phyloP scores from a whole-genome alignment of 2,113 vertebrate species.

The Pelobates fuscus region DNA sequence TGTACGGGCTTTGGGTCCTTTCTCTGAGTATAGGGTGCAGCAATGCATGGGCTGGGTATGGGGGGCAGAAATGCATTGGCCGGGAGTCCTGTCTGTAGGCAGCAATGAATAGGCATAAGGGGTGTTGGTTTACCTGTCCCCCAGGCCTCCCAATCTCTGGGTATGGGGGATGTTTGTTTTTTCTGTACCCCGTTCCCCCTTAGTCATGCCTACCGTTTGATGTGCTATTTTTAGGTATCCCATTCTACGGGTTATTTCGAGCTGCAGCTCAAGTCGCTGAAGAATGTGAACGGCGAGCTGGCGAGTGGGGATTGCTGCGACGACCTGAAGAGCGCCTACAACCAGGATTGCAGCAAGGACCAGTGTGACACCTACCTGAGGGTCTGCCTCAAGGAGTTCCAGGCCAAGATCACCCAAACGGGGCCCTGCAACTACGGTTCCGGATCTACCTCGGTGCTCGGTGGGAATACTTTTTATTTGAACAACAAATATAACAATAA shows the following conservation, averaged over 20 bases:
- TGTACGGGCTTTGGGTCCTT: no score
- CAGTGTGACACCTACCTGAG: conserved; percentile 91
- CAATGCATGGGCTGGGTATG: no score
- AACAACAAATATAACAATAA: conserved; percentile 67
- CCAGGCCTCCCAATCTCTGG: no score
- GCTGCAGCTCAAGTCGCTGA: conserved; percentile 86
- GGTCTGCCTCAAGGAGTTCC: conserved; percentile 94
- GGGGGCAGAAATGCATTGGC: no score
- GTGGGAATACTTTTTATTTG: conserved; percentile 90
- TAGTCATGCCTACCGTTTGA: conserved; percentile 53
- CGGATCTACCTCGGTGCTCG: conserved; percentile 84
- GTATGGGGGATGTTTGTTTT: no score
- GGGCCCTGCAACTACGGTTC: conserved; percentile 87
- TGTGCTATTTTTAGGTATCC: conserved; percentile 81
- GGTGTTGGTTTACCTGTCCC: no score
- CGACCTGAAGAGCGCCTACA: conserved; percentile 67
- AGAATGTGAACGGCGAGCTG: conserved; percentile 86
- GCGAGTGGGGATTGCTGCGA: conserved; percentile 89
- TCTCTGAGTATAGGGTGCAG: no score
- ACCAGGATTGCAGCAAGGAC: conserved; percentile 75
- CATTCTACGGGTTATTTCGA: conserved; percentile 89
- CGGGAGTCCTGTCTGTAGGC: no score
- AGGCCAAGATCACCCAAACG: conserved; percentile 80
- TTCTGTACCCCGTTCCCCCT: conserved; percentile 38
- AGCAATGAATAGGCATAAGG: no score